phyloP scores from a whole-genome alignment of 2,113 vertebrate genomes.

The Nibea albiflora region DNA sequence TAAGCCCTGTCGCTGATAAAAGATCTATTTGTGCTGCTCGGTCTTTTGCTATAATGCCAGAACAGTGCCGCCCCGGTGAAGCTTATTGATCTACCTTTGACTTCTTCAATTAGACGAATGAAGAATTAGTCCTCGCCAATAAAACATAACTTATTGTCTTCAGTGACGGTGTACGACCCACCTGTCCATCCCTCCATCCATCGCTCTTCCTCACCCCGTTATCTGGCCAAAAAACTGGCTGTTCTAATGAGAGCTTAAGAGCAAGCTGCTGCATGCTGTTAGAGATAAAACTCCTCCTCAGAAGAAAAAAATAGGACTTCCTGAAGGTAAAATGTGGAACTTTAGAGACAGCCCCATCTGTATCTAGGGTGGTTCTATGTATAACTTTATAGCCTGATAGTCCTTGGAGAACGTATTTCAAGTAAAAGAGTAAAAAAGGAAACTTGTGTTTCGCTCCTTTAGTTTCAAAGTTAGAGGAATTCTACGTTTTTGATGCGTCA shows the following conservation, averaged over 20 bases:
- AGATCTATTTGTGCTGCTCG: slow-evolving; percentile 55
- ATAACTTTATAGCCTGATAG: background rate
- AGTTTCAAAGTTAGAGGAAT: background rate
- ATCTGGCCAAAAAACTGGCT: slow-evolving; percentile 40
- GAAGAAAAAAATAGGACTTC: slow-evolving; percentile 27
- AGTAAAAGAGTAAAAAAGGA: slow-evolving; percentile 4
- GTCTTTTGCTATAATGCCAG: slow-evolving; percentile 50
- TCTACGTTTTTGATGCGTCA: background rate
- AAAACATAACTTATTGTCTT: slow-evolving; percentile 58
- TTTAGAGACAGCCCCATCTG: slow-evolving; percentile 24
- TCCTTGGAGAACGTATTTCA: background rate
- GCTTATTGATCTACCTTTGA: slow-evolving; percentile 46
- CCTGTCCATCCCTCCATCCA: slow-evolving; percentile 18
- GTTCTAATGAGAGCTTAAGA: slow-evolving; percentile 57
- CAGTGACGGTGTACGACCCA: slow-evolving; percentile 17
- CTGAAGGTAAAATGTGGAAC: slow-evolving; percentile 26
- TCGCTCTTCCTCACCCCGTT: slow-evolving; percentile 41
- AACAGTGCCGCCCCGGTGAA: slow-evolving; percentile 25
- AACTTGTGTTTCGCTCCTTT: background rate
- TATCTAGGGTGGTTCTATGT: background rate
- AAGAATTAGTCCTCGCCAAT: slow-evolving; percentile 59
- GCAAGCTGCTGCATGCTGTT: slow-evolving; percentile 27
- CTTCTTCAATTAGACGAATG: slow-evolving; percentile 61
- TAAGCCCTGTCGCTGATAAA: slow-evolving; percentile 68
- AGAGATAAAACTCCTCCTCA: slow-evolving; percentile 44